phyloP scores from a whole-genome alignment of 2,888 invertebrate species.

The Bimastos eiseni region DNA sequence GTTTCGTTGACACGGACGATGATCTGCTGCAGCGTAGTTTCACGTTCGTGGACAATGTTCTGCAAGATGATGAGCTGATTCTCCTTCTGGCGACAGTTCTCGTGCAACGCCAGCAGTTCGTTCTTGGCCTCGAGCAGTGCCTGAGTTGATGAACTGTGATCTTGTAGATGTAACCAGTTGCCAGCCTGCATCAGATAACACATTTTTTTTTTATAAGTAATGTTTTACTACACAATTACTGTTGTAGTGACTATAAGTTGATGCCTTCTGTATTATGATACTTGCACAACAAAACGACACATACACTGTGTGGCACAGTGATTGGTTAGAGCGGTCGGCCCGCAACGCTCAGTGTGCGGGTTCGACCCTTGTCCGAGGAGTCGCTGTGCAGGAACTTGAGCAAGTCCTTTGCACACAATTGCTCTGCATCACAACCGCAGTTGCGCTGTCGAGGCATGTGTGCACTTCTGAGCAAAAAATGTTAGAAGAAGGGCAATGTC shows the following conservation, averaged over 20 bases:
- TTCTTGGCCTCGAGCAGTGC: slow-evolving; percentile 55
- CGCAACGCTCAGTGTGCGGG: no score
- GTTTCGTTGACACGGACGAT: slow-evolving; percentile 29
- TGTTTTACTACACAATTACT: not conserved
- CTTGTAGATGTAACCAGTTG: slow-evolving; percentile 49
- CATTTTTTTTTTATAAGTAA: not conserved
- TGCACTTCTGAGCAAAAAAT: no score
- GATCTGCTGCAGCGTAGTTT: slow-evolving; percentile 37
- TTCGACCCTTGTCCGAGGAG: no score
- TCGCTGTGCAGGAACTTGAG: no score
- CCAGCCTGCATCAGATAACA: slow-evolving; percentile 50
- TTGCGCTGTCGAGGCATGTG: no score
- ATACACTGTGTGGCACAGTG: no score
- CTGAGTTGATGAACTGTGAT: slow-evolving; percentile 49
- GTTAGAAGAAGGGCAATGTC: no score
- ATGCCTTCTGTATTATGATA: not conserved
- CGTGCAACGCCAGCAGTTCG: slow-evolving; percentile 54
- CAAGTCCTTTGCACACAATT: no score
- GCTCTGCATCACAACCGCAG: no score
- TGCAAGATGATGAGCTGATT: slow-evolving; percentile 36
- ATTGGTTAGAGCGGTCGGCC: no score
- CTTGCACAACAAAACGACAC: not conserved
- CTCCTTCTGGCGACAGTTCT: slow-evolving; percentile 39
- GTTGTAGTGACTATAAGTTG: not conserved
- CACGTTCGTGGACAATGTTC: slow-evolving; percentile 39